A percentile compares a stretch with the other conserved stretches of the same genome.
Conservation (phyloP, 2,888 invertebrate genomes). For the Oxyscelio sp. region DNA sequence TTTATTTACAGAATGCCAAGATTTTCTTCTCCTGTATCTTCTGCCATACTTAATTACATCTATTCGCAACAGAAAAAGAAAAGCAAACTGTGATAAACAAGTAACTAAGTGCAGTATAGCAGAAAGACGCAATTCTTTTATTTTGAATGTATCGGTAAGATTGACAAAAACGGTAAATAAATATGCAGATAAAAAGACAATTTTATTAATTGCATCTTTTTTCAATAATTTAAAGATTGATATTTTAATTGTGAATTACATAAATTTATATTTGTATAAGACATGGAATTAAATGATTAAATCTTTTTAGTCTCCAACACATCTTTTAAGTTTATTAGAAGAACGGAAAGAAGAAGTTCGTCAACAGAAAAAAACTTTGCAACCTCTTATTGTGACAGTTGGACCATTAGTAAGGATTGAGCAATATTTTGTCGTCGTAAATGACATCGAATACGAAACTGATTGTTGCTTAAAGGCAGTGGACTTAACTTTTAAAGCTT, state of each 20-base stretch:
- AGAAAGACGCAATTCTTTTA: conserved; percentile 34
- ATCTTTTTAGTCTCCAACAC: conserved; percentile 10
- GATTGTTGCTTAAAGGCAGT: conserved; percentile 34
- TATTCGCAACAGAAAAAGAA: conserved; percentile 35
- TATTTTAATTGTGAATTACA: neutral
- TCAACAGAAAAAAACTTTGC: conserved; percentile 16
- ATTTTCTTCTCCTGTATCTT: conserved; percentile 35
- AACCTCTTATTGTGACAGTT: conserved; percentile 28
- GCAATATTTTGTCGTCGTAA: conserved; percentile 25
- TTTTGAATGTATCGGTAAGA: conserved; percentile 36
- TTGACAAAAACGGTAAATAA: neutral
- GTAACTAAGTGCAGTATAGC: neutral
- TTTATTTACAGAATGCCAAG: conserved; percentile 41
- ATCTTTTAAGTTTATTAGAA: conserved; percentile 24
- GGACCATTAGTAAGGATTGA: conserved; percentile 24
- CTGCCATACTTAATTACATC: conserved; percentile 33
- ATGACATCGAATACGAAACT: conserved; percentile 29
- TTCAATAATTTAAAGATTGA: neutral
- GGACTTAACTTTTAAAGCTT: conserved; percentile 32
- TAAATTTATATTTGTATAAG: conserved; percentile 3
- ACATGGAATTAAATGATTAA: neutral
- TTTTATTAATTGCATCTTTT: neutral
- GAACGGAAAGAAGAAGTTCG: conserved; percentile 23
- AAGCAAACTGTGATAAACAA: neutral
- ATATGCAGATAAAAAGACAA: neutral